Evolutionary conservation across 2,888 invertebrate genomes (phyloP), one percentile per base, ranked within the genome.

Genomic region (Diplazon laetatorius): DNA sequence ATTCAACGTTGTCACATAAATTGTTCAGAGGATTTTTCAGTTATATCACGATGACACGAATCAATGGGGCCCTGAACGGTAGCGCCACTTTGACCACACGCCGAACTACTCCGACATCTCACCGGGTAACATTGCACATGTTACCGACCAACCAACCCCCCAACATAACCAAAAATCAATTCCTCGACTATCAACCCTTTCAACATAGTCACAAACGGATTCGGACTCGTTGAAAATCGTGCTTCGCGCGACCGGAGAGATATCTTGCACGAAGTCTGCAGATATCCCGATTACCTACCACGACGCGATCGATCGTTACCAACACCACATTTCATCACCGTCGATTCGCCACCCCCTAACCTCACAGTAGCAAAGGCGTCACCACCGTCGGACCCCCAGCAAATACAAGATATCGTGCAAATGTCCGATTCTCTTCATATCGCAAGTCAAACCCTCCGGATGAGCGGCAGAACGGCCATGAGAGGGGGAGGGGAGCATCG

Each of bases 301-400:
- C 39, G 10, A 10, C 10, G 30, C 9, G 50, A 79, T 79, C 68
- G 75, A 79, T 79, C 25, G 63, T 52, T 46, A 72, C 72, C 72
- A 71, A 18, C 42, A 50, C 46, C 48, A 39, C 37, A 25, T 35
- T 68, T 55, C 12, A 37, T 48, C 14, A 18, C 22, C n/a, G n/a
- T n/a, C n/a, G n/a, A n/a, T n/a, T n/a, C n/a, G n/a, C n/a, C n/a
- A n/a, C n/a, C n/a, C 48, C 37, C 10, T n/a, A 8, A 62, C 25
- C 50, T 65, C 50, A 60, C 42, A 69, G 69, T 69, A 50, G 20
- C 42, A 16, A 12, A n/a, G 39, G 20, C 16, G 62, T 44, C n/a
- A n/a, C 39, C 65, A 70, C 70, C 52, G 48, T 65, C 22, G 55
- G 57, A 60, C 22, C 44, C 16, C 48, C 44, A 44, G 35, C 46